Conservation (phyloP, 2,888 invertebrate genomes). For the Apamea anceps region DNA sequence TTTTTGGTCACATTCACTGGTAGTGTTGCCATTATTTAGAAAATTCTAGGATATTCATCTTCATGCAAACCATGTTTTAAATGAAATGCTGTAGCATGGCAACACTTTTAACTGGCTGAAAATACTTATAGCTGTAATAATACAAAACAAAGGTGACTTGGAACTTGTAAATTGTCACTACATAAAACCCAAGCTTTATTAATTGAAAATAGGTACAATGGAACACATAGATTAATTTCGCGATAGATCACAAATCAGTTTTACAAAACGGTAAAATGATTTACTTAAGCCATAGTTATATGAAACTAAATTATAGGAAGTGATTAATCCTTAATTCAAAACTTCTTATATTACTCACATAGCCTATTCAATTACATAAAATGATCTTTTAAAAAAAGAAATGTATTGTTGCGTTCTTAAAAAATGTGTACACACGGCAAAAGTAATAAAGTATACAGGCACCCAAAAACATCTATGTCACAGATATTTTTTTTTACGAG, state of each 20-base stretch:
- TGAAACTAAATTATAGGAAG: constrained; percentile 14
- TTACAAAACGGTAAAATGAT: constrained; percentile 44
- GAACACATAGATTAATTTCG: constrained; percentile 61
- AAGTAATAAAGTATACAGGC: constrained; percentile 6
- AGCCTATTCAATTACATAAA: constrained; percentile 1
- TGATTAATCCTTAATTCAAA: constrained; percentile 11
- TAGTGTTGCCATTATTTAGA: constrained; percentile 58
- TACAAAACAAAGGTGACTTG: constrained; percentile 30
- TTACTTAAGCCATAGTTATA: constrained; percentile 48
- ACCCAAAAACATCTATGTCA: background rate
- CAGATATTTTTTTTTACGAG: background rate
- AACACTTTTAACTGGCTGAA: constrained; percentile 51
- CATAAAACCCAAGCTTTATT: constrained; percentile 47
- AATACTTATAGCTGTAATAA: constrained; percentile 15
- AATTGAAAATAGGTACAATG: constrained; percentile 61
- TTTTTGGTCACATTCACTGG: constrained; percentile 69
- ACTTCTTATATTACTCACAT: constrained; percentile 1
- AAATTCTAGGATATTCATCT: constrained; percentile 2
- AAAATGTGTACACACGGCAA: constrained; percentile 28
- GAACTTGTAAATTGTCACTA: constrained; percentile 31
- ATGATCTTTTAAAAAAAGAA: background rate
- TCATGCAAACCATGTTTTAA: background rate
- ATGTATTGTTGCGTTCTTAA: background rate
- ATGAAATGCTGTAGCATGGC: constrained; percentile 34
- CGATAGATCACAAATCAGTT: constrained; percentile 42